Evolutionary conservation across 2,888 invertebrate genomes (phyloP).

Genomic region (Xylota segnis): DNA sequence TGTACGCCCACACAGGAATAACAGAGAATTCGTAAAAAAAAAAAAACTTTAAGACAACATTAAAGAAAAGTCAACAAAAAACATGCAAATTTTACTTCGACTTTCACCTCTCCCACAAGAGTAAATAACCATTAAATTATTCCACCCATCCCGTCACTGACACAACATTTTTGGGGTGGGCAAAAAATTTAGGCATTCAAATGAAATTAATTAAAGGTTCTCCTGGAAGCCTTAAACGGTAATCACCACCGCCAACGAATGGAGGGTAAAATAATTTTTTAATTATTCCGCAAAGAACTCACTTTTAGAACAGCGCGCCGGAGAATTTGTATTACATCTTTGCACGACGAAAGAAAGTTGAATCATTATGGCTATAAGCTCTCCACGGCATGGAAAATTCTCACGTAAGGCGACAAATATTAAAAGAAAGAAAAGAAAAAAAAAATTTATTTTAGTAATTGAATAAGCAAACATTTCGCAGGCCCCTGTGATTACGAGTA

Average conservation of each 20-base stretch:
- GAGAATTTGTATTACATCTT: constrained; percentile 59
- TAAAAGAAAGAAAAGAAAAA: constrained; percentile 29
- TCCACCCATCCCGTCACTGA: constrained; percentile 55
- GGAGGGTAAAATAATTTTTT: constrained; percentile 70
- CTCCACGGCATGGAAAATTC: constrained; percentile 40
- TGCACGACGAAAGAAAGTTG: constrained; percentile 41
- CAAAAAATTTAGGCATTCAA: constrained; percentile 70
- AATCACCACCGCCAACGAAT: constrained; percentile 68
- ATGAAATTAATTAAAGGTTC: constrained; percentile 75
- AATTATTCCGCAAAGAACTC: constrained; percentile 74
- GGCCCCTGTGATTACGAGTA: constrained; percentile 50
- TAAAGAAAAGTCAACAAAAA: constrained; percentile 58
- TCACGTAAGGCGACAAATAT: constrained; percentile 70
- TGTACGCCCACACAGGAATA: background rate
- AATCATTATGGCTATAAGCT: constrained; percentile 42
- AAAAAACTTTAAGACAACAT: constrained; percentile 4
- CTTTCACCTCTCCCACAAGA: constrained; percentile 44
- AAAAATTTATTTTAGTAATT: constrained; percentile 49
- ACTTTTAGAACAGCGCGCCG: constrained; percentile 50
- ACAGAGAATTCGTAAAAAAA: background rate
- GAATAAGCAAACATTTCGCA: constrained; percentile 65
- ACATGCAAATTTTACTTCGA: constrained; percentile 50
- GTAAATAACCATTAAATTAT: constrained; percentile 70
- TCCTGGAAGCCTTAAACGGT: constrained; percentile 63
- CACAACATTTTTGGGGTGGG: constrained; percentile 19